Evolutionary conservation across 2,888 invertebrate species (phyloP).

Genomic region (Physocephala rufipes): DNA sequence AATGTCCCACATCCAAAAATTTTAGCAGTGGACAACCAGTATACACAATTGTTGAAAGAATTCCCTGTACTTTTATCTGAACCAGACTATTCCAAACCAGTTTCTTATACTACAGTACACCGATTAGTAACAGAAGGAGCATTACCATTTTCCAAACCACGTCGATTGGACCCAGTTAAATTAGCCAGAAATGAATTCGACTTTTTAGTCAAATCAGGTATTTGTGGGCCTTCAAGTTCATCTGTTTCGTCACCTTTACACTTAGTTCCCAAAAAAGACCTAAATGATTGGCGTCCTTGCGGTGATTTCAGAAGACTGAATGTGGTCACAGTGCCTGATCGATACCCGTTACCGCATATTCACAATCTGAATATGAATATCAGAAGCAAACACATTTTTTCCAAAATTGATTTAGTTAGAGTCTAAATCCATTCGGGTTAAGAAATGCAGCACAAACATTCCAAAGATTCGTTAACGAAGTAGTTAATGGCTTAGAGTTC

Average conservation of each 20-base stretch:
- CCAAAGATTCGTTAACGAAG: slow-evolving; percentile 10
- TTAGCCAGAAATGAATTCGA: slow-evolving; percentile 23
- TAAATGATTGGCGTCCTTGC: too few species aligned
- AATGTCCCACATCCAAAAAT: slow-evolving; percentile 17
- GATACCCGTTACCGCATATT: too few species aligned
- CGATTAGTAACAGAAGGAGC: slow-evolving; percentile 11
- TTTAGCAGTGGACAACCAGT: slow-evolving; percentile 16
- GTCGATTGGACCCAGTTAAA: not conserved
- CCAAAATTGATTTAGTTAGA: too few species aligned
- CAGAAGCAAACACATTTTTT: too few species aligned
- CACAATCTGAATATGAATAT: too few species aligned
- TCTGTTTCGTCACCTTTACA: too few species aligned
- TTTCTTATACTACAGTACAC: slow-evolving; percentile 22
- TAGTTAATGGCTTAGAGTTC: slow-evolving; percentile 23
- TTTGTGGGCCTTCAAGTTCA: too few species aligned
- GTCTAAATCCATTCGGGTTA: too few species aligned
- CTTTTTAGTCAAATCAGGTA: slow-evolving; percentile 6
- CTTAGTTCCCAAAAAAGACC: too few species aligned
- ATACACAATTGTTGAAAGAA: slow-evolving; percentile 13
- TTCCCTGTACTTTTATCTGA: not conserved
- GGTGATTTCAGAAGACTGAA: too few species aligned
- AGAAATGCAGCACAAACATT: too few species aligned
- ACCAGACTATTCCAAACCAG: slow-evolving; percentile 17
- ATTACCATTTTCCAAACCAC: slow-evolving; percentile 24
- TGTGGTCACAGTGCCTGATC: too few species aligned